Base-by-base conservation (phyloP, 2,797 vertebrate genomes). In the Thaleichthys pacificus region DNA sequence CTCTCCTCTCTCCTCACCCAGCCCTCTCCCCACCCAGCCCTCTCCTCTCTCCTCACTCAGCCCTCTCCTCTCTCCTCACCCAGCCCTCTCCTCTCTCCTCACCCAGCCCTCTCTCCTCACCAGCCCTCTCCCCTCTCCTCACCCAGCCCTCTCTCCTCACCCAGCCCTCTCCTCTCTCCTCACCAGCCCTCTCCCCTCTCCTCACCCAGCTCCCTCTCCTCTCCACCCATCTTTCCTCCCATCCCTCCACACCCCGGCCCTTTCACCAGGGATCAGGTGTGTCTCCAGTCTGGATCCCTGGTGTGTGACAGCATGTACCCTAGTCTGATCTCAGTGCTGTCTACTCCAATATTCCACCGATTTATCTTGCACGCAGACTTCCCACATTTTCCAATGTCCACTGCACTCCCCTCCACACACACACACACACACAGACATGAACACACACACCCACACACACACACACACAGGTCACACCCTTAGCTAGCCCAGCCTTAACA, bases 401-500 rank as follows among this genome's bases (percentile, higher is more conserved):
- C 26, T 22, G 22, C 47, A 22, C 54, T 35, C n/a, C 28, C 7
- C 61, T 65, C 62, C 26, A 56, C 12, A 65, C 56, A 19, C 67
- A 57, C 61, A 70, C 56, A 24, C 57, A 47, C 22, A 5, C 30
- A 61, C 69, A 51, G 42, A 35, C 26, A 32, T n/a, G n/a, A n/a
- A 24, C 57, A 47, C 26, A 56, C 12, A 65, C 56, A 19, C 67
- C 42, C 61, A 70, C 56, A 24, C 57, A 47, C 22, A 5, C 30
- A 61, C 69, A 51, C 61, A 35, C 26, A 32, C 69, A 70, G 42
- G 65, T 78, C 24, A 61, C 69, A 69, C 69, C 73, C 73, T 71
- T 28, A 60, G 54, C 30, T 11, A 38, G 58, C 56, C 21, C 21
- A 65, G 2, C 66, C 26, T 0, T 61, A 0, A 0, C 68, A 70